A percentile compares a stretch with the other conserved stretches of the same genome.
Conservation (phyloP, 2,113 vertebrate genomes). For the Caretta caretta region DNA sequence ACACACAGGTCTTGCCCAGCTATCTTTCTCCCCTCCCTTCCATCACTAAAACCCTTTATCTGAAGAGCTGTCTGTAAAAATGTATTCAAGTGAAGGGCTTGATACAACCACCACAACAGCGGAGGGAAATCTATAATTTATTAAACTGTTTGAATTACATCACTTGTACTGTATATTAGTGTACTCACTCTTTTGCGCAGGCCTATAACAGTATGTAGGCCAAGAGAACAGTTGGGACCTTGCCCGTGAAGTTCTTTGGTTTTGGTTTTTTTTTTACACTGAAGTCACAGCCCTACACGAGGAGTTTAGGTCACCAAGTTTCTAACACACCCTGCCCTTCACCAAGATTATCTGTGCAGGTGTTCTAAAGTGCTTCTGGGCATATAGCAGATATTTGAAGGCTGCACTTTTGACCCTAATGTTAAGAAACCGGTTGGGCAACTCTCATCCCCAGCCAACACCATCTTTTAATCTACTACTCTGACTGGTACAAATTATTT, state of each 20-base stretch:
- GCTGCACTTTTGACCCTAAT: neutral
- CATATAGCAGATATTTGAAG: neutral
- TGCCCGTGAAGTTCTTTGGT: neutral
- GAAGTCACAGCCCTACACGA: neutral
- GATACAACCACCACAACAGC: rapidly evolving
- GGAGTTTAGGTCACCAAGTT: neutral
- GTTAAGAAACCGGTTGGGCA: neutral
- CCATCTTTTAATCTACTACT: neutral
- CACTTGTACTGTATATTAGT: neutral
- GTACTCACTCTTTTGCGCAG: neutral
- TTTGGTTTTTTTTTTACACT: neutral
- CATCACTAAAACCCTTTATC: neutral
- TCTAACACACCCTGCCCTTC: neutral
- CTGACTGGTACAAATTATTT: neutral
- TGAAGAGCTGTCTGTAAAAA: neutral
- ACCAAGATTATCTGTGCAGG: neutral
- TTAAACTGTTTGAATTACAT: neutral
- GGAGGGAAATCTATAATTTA: rapidly evolving
- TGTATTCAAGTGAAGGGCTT: neutral
- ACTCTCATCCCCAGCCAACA: neutral
- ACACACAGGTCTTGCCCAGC: too few species aligned
- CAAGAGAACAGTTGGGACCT: neutral
- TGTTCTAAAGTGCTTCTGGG: neutral
- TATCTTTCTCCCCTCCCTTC: neutral
- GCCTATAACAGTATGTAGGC: neutral